phyloP scores from a whole-genome alignment of 2,113 vertebrate species.

The Rousettus leschenaultii region DNA sequence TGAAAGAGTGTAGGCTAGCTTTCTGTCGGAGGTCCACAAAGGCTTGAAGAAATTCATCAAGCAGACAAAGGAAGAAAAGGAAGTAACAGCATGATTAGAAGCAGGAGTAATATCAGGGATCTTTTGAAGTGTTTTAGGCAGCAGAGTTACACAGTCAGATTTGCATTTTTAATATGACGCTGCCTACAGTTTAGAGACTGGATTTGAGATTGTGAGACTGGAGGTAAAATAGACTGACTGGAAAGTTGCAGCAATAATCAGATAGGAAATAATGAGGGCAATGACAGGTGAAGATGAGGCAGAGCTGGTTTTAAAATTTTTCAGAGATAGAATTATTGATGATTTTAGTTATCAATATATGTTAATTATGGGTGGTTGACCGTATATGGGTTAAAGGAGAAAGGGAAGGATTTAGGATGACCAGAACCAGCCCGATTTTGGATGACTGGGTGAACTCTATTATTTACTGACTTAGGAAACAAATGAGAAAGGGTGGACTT shows the following conservation, averaged over 20 bases:
- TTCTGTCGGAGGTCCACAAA: not conserved
- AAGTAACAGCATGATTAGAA: not conserved
- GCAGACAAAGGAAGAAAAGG: not conserved
- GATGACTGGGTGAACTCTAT: not conserved
- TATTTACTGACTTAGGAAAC: not conserved
- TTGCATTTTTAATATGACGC: not conserved
- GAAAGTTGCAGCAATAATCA: not conserved
- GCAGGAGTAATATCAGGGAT: not conserved
- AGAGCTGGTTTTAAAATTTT: not conserved
- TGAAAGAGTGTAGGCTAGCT: not conserved
- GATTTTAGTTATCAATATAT: not conserved
- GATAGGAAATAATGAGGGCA: not conserved
- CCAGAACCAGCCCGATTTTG: not conserved
- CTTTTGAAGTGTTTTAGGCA: not conserved
- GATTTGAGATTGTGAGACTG: not conserved
- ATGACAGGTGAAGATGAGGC: not conserved
- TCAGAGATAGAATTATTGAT: not conserved
- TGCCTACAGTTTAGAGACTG: not conserved
- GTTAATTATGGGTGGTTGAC: not conserved
- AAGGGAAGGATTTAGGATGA: not conserved
- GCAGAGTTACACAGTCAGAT: not conserved
- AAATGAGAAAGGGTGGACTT: not conserved
- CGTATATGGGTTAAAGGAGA: not conserved
- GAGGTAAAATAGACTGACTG: not conserved
- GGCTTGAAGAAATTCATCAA: slow-evolving; percentile 9